Evolutionary conservation across 2,797 vertebrate species (phyloP), one percentile per base, ranked within the genome.

Genomic region (Coilia nasus): DNA sequence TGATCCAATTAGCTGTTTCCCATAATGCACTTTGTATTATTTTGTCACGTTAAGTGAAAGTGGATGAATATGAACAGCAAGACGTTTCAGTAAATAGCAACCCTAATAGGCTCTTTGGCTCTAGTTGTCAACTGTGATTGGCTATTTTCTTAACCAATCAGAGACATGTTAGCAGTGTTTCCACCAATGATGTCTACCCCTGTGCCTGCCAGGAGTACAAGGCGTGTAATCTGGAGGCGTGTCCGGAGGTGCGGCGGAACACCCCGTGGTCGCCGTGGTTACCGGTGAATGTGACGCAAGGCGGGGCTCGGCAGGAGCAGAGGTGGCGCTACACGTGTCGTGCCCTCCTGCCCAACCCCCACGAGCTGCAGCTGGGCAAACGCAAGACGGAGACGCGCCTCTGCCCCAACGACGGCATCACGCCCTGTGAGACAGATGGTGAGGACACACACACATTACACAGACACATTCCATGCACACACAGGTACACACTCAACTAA

Each of bases 231-330:
- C 94, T 98, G 0, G 98, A 99, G 21, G 92, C 96, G 10, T 99
- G 98, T 90, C 97, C 97, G 0, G 98, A 99, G 88, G 97, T 99
- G 57, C 97, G 97, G 28, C 96, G 98, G 83, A 99, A 97, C 93
- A 99, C 98, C 0, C 98, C 98, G 0, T 99, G 98, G 98, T 98
- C 97, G 0, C 97, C 97, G 0, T 99, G 98, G 98, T 96, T 98
- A 95, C 97, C 97, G 0, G 96, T 99, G 80, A 99, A 99, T 50
- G 93, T 98, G 89, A 99, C 97, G 0, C 97, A 94, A 80, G 96
- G 92, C 0, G 98, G 98, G 0, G 96, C 97, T 2, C 96, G 97
- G 11, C 98, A 98, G 88, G 98, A 99, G 92, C 98, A 99, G 94
- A 95, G 98, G 56, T 96, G 97, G 92, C 96, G 98, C 86, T 98